Evolutionary conservation across 1,140 invertebrate species (phyloP).

Genomic region (Trigoniulus corallinus): DNA sequence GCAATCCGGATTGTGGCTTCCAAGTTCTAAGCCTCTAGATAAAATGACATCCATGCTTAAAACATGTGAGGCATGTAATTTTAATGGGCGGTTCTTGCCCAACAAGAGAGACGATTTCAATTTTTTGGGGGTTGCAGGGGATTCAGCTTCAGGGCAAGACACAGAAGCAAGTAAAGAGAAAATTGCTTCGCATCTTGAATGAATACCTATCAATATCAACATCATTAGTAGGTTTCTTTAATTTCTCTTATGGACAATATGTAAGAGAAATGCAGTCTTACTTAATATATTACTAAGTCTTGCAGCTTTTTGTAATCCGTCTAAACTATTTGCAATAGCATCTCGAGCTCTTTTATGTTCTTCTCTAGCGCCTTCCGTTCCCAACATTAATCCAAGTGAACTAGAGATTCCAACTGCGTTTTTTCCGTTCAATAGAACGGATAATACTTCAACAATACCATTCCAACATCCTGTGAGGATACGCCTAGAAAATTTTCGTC

Average conservation of each 20-base stretch:
- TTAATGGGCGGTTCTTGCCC: conserved; percentile 16
- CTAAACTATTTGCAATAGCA: conserved; percentile 65
- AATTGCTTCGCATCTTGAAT: conserved; percentile 65
- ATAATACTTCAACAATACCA: conserved; percentile 70
- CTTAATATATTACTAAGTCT: conserved; percentile 40
- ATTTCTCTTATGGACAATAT: not conserved
- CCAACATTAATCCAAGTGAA: conserved; percentile 27
- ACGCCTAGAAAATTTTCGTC: conserved; percentile 30
- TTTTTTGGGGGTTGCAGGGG: conserved; percentile 7
- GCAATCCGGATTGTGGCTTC: conserved; percentile 74
- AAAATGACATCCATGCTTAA: conserved; percentile 74
- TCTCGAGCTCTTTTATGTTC: conserved; percentile 34
- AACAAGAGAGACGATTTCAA: not conserved
- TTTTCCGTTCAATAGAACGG: conserved; percentile 46
- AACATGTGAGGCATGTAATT: conserved; percentile 56
- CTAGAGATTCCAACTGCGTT: conserved; percentile 31
- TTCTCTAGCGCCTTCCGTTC: conserved; percentile 29
- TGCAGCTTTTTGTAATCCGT: conserved; percentile 59
- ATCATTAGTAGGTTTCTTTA: not conserved
- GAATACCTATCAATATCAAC: conserved; percentile 38
- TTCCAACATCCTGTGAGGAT: conserved; percentile 84
- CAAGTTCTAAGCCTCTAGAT: conserved; percentile 65
- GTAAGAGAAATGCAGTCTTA: conserved; percentile 20
- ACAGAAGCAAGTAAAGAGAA: conserved; percentile 58
- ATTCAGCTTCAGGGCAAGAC: conserved; percentile 42